Evolutionary conservation across 1,140 invertebrate genomes (phyloP), one percentile per base, ranked within the genome.

Genomic region (Dinoponera quadriceps): DNA sequence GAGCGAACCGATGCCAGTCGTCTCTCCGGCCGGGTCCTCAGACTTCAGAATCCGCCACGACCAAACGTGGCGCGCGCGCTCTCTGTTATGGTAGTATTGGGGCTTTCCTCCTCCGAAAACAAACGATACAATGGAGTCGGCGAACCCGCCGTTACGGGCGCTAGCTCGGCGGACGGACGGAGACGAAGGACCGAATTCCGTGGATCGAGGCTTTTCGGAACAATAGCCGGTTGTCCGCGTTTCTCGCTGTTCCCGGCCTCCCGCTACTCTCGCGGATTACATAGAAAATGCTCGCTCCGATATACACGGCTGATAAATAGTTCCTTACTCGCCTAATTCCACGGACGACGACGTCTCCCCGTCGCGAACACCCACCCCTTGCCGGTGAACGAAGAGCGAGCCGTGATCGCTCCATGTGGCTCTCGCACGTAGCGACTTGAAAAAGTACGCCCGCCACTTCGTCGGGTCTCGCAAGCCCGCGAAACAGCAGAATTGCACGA

Each of bases 301-400:
- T 85, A 69, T 84, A 80, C 77, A 57, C 59, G 69, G 59, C 77
- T 89, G 82, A 89, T 88, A 89, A 90, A 89, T 86, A 89, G 78
- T 74, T 80, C 74, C 83, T 78, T 82, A 83, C 81, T 85, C 77
- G 81, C 77, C 74, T 87, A 89, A 89, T 87, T 81, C 73, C 60
- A 49, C n/a, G 68, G 48, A 71, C 63, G 83, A 48, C 71, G 38
- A 55, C 74, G 63, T 73, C 44, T 44, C 44, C 48, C 44, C 5
- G 13, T 27, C 29, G 62, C 54, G n/a, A 57, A 5, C 51, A 18
- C n/a, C 4, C 38, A n/a, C n/a, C 38, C 57, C 38, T 7, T 9
- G 55, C 49, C 65, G 18, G 25, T 51, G 54, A 59, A 27, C 33
- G 57, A 74, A 62, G 33, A 18, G 49, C 22, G 27, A 74, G 54